Percentiles rank a stretch among this genome's conserved stretches.
These are phyloP conservation scores for Ailurus styani DNA, from an alignment of 2,113 vertebrate species.

Conservation along the genomic window DNA sequence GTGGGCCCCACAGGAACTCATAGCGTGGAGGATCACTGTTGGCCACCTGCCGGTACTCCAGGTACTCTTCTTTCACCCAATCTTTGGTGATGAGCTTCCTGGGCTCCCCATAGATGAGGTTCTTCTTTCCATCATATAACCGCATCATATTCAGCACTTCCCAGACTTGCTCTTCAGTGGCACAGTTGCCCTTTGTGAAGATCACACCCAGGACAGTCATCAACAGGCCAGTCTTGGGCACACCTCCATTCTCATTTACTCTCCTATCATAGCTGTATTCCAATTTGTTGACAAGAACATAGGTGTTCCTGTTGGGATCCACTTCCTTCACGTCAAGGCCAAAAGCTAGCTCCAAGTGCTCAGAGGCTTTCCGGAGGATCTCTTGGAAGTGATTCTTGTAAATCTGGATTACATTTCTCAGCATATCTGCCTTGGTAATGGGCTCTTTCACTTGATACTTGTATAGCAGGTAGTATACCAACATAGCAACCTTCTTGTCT, in stretches of 20 bases:
- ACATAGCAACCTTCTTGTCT: neutral
- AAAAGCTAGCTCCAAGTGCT: slow-evolving; percentile 25
- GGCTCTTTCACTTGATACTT: slow-evolving; percentile 46
- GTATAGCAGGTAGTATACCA: slow-evolving; percentile 30
- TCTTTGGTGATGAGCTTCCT: neutral
- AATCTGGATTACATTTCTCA: neutral
- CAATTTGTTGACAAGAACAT: slow-evolving; percentile 48
- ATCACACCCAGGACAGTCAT: slow-evolving; percentile 22
- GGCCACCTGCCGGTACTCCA: neutral
- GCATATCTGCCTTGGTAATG: slow-evolving; percentile 7
- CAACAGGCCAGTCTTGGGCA: slow-evolving; percentile 24
- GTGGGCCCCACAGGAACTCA: slow-evolving; percentile 2
- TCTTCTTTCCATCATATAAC: neutral
- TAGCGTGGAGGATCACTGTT: neutral
- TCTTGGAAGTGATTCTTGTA: neutral
- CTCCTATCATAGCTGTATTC: neutral
- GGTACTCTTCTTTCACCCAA: slow-evolving; percentile 4
- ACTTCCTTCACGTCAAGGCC: slow-evolving; percentile 35
- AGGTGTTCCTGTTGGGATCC: slow-evolving; percentile 21
- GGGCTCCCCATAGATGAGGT: neutral
- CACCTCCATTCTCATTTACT: neutral
- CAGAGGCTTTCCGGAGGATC: slow-evolving; percentile 1
- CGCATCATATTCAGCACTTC: slow-evolving; percentile 13
- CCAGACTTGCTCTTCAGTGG: slow-evolving; percentile 34
- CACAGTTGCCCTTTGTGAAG: neutral